These are phyloP conservation scores for Corythornis madagascariensis DNA, from an alignment of 2,113 vertebrate species.

Conservation along the genomic window DNA sequence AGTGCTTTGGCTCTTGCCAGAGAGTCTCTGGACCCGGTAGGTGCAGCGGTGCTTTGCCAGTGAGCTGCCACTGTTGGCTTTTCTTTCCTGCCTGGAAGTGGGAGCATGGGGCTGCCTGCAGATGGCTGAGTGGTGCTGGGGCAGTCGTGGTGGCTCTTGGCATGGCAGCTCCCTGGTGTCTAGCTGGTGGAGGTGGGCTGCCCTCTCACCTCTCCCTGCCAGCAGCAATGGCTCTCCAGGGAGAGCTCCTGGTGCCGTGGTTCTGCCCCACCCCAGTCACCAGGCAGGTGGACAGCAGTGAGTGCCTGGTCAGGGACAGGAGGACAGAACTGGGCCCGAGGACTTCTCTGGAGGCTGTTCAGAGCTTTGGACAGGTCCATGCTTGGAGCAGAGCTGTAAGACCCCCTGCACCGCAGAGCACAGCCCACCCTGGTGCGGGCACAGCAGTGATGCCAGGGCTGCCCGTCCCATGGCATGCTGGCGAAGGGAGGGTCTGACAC, in stretches of 20 bases:
- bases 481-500: not conserved
- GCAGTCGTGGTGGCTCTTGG: fast-evolving
- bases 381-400: not conserved
- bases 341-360: not conserved
- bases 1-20: not conserved
- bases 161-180: not conserved
- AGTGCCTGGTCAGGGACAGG: not conserved
- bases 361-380: not conserved
- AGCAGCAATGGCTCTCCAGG: not conserved
- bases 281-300: fast-evolving
- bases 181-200: not conserved
- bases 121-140: fast-evolving
- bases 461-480: fast-evolving
- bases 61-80: fast-evolving
- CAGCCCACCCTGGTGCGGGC: fast-evolving
- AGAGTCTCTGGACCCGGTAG: not conserved
- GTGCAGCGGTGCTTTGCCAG: fast-evolving
- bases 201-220: not conserved
- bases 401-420: not conserved
- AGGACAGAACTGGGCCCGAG: not conserved
- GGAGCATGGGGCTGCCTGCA: not conserved
- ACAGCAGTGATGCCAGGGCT: fast-evolving
- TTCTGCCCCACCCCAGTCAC: not conserved
- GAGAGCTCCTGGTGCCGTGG: not conserved
- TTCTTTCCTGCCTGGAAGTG: not conserved